Evolutionary conservation across 2,888 invertebrate species (phyloP), one percentile per base, ranked within the genome.

Genomic region (Drosophila emarginata): DNA sequence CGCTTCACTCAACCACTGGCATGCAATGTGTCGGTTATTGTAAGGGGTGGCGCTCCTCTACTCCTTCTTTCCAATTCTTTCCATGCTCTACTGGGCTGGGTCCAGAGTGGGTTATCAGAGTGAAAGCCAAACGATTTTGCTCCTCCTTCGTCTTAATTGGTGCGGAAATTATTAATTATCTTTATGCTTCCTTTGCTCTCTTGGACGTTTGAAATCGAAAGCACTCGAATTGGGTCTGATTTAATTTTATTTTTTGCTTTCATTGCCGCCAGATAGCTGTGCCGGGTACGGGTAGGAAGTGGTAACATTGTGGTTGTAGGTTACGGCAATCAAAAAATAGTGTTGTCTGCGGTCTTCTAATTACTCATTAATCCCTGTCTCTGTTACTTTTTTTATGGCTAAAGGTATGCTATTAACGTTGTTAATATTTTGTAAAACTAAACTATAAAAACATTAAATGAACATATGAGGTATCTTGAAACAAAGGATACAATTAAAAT

Each of bases 141-240:
- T 51, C 21, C 50, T 26, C 39, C 32, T 18, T 62, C 69, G 60
- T 39, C 86, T 79, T 74, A 85, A 82, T 81, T 87, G 79, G 88
- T 85, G 88, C 82, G 80, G 88, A 82, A 82, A 82, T 85, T 85
- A 82, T 87, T 87, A 82, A 82, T 87, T 85, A 77, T 76, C 63
- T 71, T 60, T 72, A 65, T 26, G 18, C 14, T 32, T 11, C 32
- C 45, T 59, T 18, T 7, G n/a, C 28, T 50, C 28, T 26, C 26
- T n/a, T 50, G 45, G 28, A 28, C 28, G 15, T 37, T 59, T 40
- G 57, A 72, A 72, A 72, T 72, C 66, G 74, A 72, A 72, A 72
- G 67, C 57, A 18, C 9, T 1, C 12, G 21, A 11, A 4, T 21
- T 23, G 50, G 32, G 40, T 40, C 64, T 51, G 52, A 70, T 64